phyloP scores from a whole-genome alignment of 2,113 vertebrate species.

The Chionis minor region DNA sequence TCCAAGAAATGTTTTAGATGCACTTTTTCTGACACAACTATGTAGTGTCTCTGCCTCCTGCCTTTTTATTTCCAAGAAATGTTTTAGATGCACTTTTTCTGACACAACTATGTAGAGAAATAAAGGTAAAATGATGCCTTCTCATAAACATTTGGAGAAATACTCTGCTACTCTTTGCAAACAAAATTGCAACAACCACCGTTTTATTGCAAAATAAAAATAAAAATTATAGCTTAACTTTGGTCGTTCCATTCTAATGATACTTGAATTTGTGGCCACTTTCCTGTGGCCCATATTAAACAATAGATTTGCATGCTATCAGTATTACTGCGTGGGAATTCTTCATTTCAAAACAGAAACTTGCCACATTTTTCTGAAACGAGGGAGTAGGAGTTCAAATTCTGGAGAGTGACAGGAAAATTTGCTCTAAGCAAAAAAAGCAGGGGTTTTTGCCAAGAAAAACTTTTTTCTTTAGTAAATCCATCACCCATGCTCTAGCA shows the following conservation, averaged over 20 bases:
- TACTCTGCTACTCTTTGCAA: neutral
- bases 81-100: neutral
- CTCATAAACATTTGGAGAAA: neutral
- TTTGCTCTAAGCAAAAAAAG: slow-evolving; percentile 44
- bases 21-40: no score
- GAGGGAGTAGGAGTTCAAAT: slow-evolving; percentile 48
- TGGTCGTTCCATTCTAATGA: neutral
- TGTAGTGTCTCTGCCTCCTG: neutral
- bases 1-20: neutral
- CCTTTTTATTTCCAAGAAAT: neutral
- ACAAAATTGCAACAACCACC: neutral
- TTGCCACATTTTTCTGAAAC: slow-evolving; percentile 25
- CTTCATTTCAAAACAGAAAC: slow-evolving; percentile 38
- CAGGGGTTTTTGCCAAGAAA: slow-evolving; percentile 27
- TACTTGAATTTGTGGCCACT: neutral
- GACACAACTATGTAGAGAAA: neutral
- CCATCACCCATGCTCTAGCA: slow-evolving; percentile 52
- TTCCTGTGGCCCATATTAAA: slow-evolving; percentile 30
- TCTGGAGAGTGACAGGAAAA: slow-evolving; percentile 51
- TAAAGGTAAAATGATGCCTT: neutral
- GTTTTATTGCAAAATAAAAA: neutral
- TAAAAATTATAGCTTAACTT: neutral
- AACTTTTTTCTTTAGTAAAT: slow-evolving; percentile 57
- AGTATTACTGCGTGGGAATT: slow-evolving; percentile 30
- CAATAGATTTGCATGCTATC: neutral